Evolutionary conservation across 30 jellyfish, hydroid and myxozoan genomes (phyloP), one percentile per base, ranked within the genome.

Genomic region (Aurelia coerulea): DNA sequence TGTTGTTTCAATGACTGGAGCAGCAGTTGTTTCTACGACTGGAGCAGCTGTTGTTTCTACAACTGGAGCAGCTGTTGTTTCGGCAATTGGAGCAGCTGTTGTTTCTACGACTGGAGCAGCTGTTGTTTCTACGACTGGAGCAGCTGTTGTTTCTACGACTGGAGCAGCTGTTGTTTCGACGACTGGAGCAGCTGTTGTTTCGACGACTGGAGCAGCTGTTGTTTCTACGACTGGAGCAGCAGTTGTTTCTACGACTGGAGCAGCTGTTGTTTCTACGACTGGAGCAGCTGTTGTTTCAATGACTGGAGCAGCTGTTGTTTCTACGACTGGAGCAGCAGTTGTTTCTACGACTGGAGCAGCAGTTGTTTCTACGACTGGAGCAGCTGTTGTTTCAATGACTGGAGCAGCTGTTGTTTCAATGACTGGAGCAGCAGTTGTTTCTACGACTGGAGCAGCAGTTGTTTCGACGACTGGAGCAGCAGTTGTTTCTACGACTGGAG

Each of bases 371-470:
- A 7, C 70, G 13, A 60, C 41, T 74, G 46, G 71, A 8, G 88
- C 88, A 78, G 62, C 88, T 12, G 88, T 78, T n/a, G 88, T 78
- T 29, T 35, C 42, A 0, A 39, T 0, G 31, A 54, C 88, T 18
- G 88, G 88, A 10, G 62, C 88, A 17, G 78, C 78, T 29, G 88
- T 78, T 0, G 88, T 78, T 78, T 78, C 88, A 53, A 59, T 62
- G 35, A 78, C 88, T n/a, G 76, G 46, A 49, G 77, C 78, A n/a
- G 88, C 41, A 1, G 68, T 67, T 1, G 78, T 17, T 31, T 60
- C 42, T 0, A 32, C 85, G 49, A 16, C 32, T 63, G 82, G 67
- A 16, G 89, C 82, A 32, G 35, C 79, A 4, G 68, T 62, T 9
- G 88, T 78, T 18, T 35, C 78, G 5, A 31, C 88, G 15, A 62